phyloP scores from a whole-genome alignment of 2,888 invertebrate genomes.

The Spatulosminthurus flaviceps region DNA sequence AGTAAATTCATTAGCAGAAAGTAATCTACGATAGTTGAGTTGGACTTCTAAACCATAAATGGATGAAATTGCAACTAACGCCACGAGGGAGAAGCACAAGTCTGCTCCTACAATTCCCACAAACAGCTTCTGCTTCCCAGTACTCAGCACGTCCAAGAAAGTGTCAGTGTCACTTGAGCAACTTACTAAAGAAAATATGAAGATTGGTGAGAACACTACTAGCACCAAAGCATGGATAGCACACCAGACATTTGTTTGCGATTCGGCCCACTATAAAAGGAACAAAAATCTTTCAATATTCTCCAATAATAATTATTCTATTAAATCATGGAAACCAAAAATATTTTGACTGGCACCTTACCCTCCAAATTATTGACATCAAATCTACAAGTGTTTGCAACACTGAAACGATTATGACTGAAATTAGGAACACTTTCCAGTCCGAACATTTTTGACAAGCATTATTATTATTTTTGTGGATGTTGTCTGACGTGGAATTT shows the following conservation, averaged over 20 bases:
- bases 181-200: background rate
- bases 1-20: background rate
- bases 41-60: slow-evolving; percentile 19
- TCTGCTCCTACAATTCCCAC: background rate
- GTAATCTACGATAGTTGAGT: background rate
- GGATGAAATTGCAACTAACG: background rate
- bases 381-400: too few relatives aligned
- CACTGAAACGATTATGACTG: too few relatives aligned
- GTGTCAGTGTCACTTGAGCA: too few relatives aligned
- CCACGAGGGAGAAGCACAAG: background rate
- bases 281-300: too few relatives aligned
- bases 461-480: too few relatives aligned
- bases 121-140: background rate
- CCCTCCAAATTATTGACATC: too few relatives aligned
- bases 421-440: too few relatives aligned
- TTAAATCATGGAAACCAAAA: too few relatives aligned
- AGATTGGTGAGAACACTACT: background rate
- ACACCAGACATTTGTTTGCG: slow-evolving; percentile 23
- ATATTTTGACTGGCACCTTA: too few relatives aligned
- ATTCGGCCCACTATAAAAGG: background rate
- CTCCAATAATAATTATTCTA: too few relatives aligned
- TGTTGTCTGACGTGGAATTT: too few relatives aligned
- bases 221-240: background rate
- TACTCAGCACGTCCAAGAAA: background rate
- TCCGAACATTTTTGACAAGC: too few relatives aligned